Evolutionary conservation across 2,888 invertebrate species (phyloP).

Genomic region (Terebella lapidaria): DNA sequence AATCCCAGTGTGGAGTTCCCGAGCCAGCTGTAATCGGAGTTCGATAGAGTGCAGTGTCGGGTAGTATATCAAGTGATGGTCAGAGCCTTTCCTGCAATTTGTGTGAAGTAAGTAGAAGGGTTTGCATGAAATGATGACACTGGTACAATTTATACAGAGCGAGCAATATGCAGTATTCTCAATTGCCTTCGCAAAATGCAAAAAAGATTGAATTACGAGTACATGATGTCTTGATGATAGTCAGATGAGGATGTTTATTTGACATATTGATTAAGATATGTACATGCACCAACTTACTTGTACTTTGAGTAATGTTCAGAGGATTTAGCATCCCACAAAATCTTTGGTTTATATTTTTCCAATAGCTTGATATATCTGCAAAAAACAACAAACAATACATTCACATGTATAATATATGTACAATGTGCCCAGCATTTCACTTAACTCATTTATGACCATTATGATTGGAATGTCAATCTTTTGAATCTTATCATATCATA

Average conservation of each 20-base stretch:
- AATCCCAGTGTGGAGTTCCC: constrained; percentile 75
- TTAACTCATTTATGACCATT: too few species aligned
- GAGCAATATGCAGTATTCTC: neutral
- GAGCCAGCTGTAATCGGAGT: constrained; percentile 72
- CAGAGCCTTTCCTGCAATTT: constrained; percentile 13
- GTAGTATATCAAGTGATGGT: constrained; percentile 75
- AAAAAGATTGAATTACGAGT: too few species aligned
- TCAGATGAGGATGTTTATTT: too few species aligned
- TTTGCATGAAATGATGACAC: too few species aligned
- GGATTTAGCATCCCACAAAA: constrained; percentile 71
- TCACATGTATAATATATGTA: too few species aligned
- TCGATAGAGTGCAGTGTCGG: constrained; percentile 84
- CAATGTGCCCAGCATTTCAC: too few species aligned
- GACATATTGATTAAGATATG: too few species aligned
- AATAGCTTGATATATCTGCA: constrained; percentile 64
- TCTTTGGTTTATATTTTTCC: constrained; percentile 69
- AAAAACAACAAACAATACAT: constrained; percentile 2
- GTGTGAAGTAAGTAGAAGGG: neutral
- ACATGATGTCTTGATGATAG: too few species aligned
- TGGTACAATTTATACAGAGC: neutral
- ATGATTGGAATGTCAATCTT: too few species aligned
- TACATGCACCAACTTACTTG: constrained; percentile 73
- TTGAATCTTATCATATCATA: neutral
- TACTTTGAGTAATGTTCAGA: constrained; percentile 77
- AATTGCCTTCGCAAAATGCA: neutral